These are phyloP conservation scores for Sylvicola cinctus DNA, from an alignment of 2,888 invertebrate species.

Conservation along the genomic window DNA sequence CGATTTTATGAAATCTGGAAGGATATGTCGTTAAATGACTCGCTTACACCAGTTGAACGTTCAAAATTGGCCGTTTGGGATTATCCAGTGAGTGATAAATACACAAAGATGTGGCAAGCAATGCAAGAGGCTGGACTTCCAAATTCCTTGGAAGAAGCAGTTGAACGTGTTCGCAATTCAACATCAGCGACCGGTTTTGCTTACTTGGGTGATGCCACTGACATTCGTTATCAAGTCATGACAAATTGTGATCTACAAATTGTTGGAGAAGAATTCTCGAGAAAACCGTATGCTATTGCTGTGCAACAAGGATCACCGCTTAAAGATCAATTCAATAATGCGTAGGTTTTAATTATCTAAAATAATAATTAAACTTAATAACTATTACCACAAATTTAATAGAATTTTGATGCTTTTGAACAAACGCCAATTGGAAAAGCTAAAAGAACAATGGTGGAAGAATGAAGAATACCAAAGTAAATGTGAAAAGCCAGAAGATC, in stretches of 20 bases:
- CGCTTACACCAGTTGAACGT: conserved; percentile 68
- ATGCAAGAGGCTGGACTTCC: conserved; percentile 77
- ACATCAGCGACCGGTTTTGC: conserved; percentile 65
- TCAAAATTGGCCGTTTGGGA: conserved; percentile 96
- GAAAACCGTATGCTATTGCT: conserved; percentile 93
- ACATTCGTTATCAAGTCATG: conserved; percentile 39
- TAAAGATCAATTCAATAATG: conserved; percentile 86
- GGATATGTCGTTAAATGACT: conserved; percentile 91
- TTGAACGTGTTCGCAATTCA: conserved; percentile 46
- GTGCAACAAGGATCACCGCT: conserved; percentile 90
- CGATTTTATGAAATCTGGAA: conserved; percentile 98
- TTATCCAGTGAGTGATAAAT: conserved; percentile 95
- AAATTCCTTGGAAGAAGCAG: conserved; percentile 53
- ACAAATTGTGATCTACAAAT: conserved; percentile 51
- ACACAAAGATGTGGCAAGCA: conserved; percentile 96
- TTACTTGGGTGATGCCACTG: conserved; percentile 85
- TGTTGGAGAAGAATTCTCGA: conserved; percentile 91
- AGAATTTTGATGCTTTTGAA: conserved; percentile 88
- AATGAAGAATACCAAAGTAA: conserved; percentile 55
- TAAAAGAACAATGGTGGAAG: conserved; percentile 96
- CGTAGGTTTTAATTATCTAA: conserved; percentile 37
- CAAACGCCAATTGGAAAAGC: conserved; percentile 72
- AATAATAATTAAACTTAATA: not conserved
- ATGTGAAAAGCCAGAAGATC: conserved; percentile 76
- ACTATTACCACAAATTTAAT: conserved; percentile 10